Conservation (phyloP, 2,888 invertebrate genomes). For the Drosophila infuscata region DNA sequence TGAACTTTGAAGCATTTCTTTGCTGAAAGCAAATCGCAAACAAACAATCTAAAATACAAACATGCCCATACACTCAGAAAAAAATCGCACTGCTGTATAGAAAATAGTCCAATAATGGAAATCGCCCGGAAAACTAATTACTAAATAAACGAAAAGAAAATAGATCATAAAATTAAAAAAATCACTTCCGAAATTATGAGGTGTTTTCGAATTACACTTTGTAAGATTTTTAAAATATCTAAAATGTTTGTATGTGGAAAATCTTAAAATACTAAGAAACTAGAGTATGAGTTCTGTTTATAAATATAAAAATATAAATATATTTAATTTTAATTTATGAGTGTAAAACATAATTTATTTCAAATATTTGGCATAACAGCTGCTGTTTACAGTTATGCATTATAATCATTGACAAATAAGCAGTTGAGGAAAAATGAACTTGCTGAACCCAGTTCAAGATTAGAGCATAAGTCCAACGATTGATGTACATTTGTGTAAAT, state of each 20-base stretch:
- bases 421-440: conserved; percentile 1
- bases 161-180: background rate
- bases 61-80: background rate
- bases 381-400: background rate
- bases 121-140: too few species aligned
- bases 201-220: too few species aligned
- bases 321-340: background rate
- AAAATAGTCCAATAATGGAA: background rate
- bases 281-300: background rate
- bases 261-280: background rate
- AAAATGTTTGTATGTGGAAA: background rate
- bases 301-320: background rate
- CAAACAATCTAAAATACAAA: background rate
- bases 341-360: background rate
- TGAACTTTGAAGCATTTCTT: background rate
- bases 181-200: background rate
- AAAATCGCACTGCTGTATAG: background rate
- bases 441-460: conserved; percentile 4
- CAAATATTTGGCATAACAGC: background rate
- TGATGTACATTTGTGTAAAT: conserved; percentile 8
- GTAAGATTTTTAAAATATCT: too few species aligned
- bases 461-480: conserved; percentile 1
- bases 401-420: background rate
- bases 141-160: too few species aligned
- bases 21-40: background rate